Conservation (phyloP, 2,113 vertebrate species). For the Dipodomys spectabilis region DNA sequence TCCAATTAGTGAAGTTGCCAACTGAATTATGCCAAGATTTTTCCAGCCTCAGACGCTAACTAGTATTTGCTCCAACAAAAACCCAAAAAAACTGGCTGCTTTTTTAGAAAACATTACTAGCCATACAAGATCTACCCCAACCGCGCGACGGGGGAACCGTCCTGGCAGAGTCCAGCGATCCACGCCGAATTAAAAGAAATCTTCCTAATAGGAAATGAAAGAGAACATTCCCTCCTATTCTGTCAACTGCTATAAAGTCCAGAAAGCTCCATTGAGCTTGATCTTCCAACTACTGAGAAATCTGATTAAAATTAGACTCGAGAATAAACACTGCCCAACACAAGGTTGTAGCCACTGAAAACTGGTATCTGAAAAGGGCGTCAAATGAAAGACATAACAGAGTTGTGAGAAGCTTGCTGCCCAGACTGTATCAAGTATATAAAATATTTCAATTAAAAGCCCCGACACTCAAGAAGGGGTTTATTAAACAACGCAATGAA, state of each 20-base stretch:
- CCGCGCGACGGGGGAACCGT: background rate
- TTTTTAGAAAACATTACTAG: background rate
- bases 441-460: constrained; percentile 52
- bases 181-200: constrained; percentile 35
- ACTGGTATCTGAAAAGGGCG: constrained; percentile 38
- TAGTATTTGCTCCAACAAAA: background rate
- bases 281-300: constrained; percentile 18
- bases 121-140: background rate
- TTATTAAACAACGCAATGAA: constrained; percentile 39
- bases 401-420: background rate
- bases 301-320: constrained; percentile 59
- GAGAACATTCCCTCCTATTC: background rate
- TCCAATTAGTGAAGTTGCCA: background rate
- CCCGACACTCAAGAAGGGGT: background rate
- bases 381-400: background rate
- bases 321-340: constrained; percentile 2
- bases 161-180: background rate
- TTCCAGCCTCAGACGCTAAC: background rate
- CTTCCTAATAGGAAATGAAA: background rate
- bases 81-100: background rate
- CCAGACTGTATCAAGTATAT: background rate
- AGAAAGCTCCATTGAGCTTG: constrained; percentile 23
- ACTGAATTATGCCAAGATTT: constrained; percentile 2
- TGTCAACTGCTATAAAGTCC: constrained; percentile 48
- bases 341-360: constrained; percentile 36